Evolutionary conservation across 2,797 vertebrate genomes (phyloP).

Genomic region (Phoeniculus purpureus): DNA sequence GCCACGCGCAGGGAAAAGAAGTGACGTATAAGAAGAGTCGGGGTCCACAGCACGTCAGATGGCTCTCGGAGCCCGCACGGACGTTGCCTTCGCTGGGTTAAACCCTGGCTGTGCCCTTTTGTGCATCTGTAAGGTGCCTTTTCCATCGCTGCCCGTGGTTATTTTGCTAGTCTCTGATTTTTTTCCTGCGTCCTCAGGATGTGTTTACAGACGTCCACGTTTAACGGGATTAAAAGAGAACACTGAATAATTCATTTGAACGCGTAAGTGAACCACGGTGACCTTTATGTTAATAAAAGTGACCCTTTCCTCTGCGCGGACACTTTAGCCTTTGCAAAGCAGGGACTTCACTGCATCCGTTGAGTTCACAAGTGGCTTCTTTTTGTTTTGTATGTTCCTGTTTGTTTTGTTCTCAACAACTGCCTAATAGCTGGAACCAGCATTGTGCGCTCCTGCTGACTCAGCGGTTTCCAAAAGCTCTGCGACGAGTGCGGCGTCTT

Average conservation of each 20-base stretch:
- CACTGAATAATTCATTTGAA: conserved; percentile 56
- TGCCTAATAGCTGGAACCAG: conserved; percentile 55
- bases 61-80: neutral
- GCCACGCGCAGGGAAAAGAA: neutral
- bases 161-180: neutral
- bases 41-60: neutral
- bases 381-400: neutral
- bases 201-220: conserved; percentile 22
- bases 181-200: neutral
- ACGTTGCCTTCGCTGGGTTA: neutral
- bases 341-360: conserved; percentile 57
- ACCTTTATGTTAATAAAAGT: conserved; percentile 53
- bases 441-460: conserved; percentile 65
- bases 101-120: neutral
- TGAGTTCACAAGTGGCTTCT: conserved; percentile 46
- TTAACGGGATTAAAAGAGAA: conserved; percentile 39
- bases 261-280: conserved; percentile 7
- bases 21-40: neutral
- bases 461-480: conserved; percentile 62
- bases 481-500: conserved; percentile 28
- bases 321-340: conserved; percentile 35
- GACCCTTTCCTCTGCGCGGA: conserved; percentile 47
- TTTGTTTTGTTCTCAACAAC: conserved; percentile 66
- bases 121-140: neutral
- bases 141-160: neutral